Percentiles rank a stretch among this genome's conserved stretches.
phyloP scores from a whole-genome alignment of 2,797 vertebrate genomes.

The Melanotaenia boesemani region DNA sequence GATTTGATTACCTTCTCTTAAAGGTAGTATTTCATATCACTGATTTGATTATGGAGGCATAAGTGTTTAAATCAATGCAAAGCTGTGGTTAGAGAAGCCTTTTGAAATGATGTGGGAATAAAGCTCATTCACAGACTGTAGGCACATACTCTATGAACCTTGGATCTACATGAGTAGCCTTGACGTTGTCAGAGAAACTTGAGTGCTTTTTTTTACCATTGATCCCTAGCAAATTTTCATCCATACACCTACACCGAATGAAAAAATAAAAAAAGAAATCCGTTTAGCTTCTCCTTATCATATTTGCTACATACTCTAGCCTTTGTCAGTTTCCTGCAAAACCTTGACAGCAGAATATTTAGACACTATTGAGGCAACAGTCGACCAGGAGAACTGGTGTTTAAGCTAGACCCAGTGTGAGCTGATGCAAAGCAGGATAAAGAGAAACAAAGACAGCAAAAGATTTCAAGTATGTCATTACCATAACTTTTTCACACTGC shows the following conservation, averaged over 20 bases:
- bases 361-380: conserved; percentile 17
- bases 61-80: conserved; percentile 49
- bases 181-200: conserved; percentile 27
- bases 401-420: not conserved
- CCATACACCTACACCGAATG: conserved; percentile 7
- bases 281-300: conserved; percentile 18
- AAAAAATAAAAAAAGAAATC: conserved; percentile 16
- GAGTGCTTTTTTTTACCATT: not conserved
- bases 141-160: not conserved
- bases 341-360: conserved; percentile 51
- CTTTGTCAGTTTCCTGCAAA: conserved; percentile 29
- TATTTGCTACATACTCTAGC: conserved; percentile 8
- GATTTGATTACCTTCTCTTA: conserved; percentile 55
- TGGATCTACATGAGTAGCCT: conserved; percentile 19
- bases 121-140: conserved; percentile 3
- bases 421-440: not conserved
- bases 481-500: conserved; percentile 55
- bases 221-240: conserved; percentile 22
- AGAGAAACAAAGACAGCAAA: not conserved
- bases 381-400: conserved; percentile 18
- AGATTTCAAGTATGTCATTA: conserved; percentile 44
- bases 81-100: conserved; percentile 17
- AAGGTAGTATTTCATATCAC: conserved; percentile 54
- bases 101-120: conserved; percentile 17
- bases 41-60: conserved; percentile 52